A percentile compares a stretch with the other conserved stretches of the same genome.
phyloP scores from a whole-genome alignment of 2,797 vertebrate species.

The Ataeniobius toweri region DNA sequence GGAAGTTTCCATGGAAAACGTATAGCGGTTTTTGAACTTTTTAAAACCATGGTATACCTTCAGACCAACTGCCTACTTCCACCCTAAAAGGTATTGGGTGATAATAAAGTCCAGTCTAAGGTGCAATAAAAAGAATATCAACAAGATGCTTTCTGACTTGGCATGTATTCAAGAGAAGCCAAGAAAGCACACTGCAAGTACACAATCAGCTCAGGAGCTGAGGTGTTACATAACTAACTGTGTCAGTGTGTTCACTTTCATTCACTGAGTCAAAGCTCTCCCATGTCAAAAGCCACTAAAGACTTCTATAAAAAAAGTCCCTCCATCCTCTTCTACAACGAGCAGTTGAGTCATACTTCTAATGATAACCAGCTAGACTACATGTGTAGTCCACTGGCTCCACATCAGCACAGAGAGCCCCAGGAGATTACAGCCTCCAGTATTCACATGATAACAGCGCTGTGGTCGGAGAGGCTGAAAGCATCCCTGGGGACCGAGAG shows the following conservation, averaged over 20 bases:
- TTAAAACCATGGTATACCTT: neutral
- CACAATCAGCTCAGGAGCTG: constrained; percentile 29
- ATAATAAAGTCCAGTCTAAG: neutral
- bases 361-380: constrained; percentile 58
- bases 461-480: constrained; percentile 50
- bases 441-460: constrained; percentile 57
- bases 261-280: constrained; percentile 34
- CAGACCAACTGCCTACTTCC: neutral
- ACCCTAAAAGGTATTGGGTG: neutral
- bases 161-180: neutral
- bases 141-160: neutral
- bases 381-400: constrained; percentile 64
- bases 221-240: constrained; percentile 49
- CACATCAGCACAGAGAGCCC: constrained; percentile 37
- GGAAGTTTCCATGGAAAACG: neutral
- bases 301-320: constrained; percentile 23
- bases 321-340: constrained; percentile 26
- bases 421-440: constrained; percentile 43
- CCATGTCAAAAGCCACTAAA: constrained; percentile 41
- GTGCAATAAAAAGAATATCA: neutral
- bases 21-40: neutral
- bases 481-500: constrained; percentile 50
- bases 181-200: constrained; percentile 10
- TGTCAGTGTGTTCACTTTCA: constrained; percentile 41
- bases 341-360: constrained; percentile 57